Conservation (phyloP, 1,140 invertebrate species). For the Calliphora vicina region DNA sequence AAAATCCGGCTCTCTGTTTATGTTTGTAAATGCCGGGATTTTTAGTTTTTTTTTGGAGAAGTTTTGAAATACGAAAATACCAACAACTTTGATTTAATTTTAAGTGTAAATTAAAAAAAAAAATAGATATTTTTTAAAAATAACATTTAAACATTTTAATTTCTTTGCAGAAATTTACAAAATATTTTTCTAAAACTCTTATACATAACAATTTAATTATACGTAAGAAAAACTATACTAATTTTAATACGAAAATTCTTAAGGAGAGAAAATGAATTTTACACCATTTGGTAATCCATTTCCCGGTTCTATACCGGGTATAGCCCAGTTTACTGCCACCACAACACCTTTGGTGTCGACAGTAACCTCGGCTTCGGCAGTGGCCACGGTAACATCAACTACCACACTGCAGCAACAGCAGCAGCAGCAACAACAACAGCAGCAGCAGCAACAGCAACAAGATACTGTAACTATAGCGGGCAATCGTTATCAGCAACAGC, state of each 20-base stretch:
- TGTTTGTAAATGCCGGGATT: neutral
- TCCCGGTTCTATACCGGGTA: slow-evolving; percentile 68
- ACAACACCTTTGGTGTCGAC: slow-evolving; percentile 57
- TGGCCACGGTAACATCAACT: slow-evolving; percentile 45
- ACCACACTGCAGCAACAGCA: slow-evolving; percentile 36
- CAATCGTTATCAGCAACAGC: slow-evolving; percentile 55
- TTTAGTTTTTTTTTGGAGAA: too few species aligned
- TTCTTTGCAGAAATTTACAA: neutral
- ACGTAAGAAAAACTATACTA: neutral
- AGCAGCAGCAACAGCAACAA: slow-evolving; percentile 49
- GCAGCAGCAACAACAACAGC: slow-evolving; percentile 41
- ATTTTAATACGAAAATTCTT: slow-evolving; percentile 23
- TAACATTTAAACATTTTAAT: too few species aligned
- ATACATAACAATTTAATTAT: neutral
- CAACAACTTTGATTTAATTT: neutral
- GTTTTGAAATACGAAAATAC: neutral
- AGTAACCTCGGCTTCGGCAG: slow-evolving; percentile 48
- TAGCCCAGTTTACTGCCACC: slow-evolving; percentile 72
- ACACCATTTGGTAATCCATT: slow-evolving; percentile 73
- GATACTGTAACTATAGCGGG: slow-evolving; percentile 37
- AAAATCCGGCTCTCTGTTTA: neutral
- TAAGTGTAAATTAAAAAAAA: neutral
- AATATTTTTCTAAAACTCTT: slow-evolving; percentile 23
- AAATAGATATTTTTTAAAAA: too few species aligned
- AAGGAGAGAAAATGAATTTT: slow-evolving; percentile 70